These are phyloP conservation scores for Hylyphantes graminicola DNA, from an alignment of 1,140 invertebrate species.

Conservation along the genomic window DNA sequence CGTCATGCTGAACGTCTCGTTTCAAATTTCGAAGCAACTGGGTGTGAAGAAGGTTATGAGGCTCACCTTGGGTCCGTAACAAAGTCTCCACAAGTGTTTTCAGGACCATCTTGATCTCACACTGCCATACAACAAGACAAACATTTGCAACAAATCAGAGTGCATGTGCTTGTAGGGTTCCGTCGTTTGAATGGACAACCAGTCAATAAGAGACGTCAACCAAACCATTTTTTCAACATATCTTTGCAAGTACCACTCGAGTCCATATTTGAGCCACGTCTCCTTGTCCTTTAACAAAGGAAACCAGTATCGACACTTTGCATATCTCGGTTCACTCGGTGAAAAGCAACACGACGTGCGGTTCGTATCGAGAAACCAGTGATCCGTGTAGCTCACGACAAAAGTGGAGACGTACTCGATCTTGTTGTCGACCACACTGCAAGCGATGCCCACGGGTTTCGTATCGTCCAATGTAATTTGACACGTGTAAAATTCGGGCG, in stretches of 20 bases:
- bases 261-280: not conserved
- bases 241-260: not conserved
- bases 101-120: slow-evolving; percentile 4
- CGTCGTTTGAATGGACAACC: not conserved
- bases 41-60: not conserved
- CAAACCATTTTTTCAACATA: not conserved
- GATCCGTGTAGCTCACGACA: not conserved
- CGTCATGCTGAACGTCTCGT: not conserved
- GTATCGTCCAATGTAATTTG: not conserved
- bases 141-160: not conserved
- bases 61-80: not conserved
- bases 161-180: not conserved
- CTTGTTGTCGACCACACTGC: not conserved
- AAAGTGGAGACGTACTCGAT: not conserved
- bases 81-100: slow-evolving; percentile 5
- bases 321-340: no score
- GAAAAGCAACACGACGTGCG: not conserved
- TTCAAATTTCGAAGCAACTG: not conserved
- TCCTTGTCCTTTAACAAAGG: not conserved
- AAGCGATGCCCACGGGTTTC: not conserved
- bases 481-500: slow-evolving; percentile 1
- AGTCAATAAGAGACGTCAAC: not conserved
- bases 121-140: not conserved
- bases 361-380: not conserved
- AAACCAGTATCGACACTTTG: not conserved